These are phyloP conservation scores for Alligator mississippiensis DNA, from an alignment of 2,113 vertebrate species.

Conservation along the genomic window DNA sequence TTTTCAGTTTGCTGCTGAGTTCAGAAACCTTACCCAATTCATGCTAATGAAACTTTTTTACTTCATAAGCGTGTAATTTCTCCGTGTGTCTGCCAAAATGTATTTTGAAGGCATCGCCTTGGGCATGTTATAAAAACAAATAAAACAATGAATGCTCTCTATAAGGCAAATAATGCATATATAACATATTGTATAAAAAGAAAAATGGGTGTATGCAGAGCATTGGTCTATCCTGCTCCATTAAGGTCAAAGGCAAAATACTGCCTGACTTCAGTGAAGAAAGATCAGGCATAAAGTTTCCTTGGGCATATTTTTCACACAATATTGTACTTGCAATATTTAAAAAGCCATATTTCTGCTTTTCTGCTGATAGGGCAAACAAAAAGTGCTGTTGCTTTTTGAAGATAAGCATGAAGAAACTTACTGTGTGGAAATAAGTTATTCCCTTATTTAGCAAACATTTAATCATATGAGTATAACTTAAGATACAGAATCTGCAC, in stretches of 20 bases:
- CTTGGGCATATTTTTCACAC: not conserved
- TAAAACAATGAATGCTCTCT: not conserved
- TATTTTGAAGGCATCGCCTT: not conserved
- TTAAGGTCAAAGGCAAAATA: not conserved
- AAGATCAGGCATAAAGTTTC: not conserved
- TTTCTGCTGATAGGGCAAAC: accelerated
- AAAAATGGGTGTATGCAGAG: not conserved
- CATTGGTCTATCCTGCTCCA: not conserved
- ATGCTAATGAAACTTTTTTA: not conserved
- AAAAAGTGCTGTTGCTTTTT: not conserved
- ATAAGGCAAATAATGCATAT: not conserved
- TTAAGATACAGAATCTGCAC: too few species aligned
- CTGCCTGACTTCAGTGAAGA: not conserved
- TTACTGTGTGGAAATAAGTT: not conserved
- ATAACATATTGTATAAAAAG: not conserved
- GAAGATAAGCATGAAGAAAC: not conserved
- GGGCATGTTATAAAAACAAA: not conserved
- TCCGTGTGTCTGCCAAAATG: not conserved
- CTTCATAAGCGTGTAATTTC: not conserved
- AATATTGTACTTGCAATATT: not conserved
- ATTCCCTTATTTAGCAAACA: not conserved
- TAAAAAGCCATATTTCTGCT: not conserved
- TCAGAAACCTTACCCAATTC: not conserved
- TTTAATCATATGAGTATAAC: not conserved
- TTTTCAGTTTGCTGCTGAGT: not conserved